phyloP scores from a whole-genome alignment of 2,888 invertebrate species.

The Antitype chi region DNA sequence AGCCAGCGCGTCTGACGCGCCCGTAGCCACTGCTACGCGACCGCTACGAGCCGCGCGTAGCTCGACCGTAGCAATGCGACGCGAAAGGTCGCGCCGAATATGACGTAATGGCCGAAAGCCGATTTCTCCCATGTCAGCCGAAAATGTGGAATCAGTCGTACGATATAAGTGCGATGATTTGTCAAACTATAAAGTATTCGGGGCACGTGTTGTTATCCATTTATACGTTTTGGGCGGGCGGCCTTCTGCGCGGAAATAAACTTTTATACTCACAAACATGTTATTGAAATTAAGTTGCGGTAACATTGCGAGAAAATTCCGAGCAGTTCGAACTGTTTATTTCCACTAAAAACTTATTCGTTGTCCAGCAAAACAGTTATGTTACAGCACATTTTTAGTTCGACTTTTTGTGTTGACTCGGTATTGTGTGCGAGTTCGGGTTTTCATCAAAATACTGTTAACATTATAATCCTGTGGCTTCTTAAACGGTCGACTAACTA shows the following conservation, averaged over 20 bases:
- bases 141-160: constrained; percentile 51
- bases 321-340: background rate
- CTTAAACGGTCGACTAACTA: constrained; percentile 20
- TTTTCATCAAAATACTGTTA: constrained; percentile 23
- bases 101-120: constrained; percentile 74
- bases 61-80: constrained; percentile 78
- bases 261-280: background rate
- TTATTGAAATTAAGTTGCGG: constrained; percentile 12
- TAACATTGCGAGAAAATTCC: background rate
- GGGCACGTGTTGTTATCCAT: constrained; percentile 45
- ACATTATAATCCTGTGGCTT: constrained; percentile 34
- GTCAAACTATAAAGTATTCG: constrained; percentile 52
- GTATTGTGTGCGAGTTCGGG: constrained; percentile 18
- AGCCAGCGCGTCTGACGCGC: constrained; percentile 80
- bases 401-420: background rate
- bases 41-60: constrained; percentile 74
- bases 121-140: constrained; percentile 54
- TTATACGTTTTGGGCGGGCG: constrained; percentile 31
- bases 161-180: constrained; percentile 60
- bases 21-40: constrained; percentile 86
- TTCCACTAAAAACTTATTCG: background rate
- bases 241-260: constrained; percentile 6
- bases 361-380: background rate
- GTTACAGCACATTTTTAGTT: background rate
- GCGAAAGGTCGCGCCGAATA: constrained; percentile 71